Conservation (phyloP, 2,113 vertebrate species). For the Melanocharis versteri region DNA sequence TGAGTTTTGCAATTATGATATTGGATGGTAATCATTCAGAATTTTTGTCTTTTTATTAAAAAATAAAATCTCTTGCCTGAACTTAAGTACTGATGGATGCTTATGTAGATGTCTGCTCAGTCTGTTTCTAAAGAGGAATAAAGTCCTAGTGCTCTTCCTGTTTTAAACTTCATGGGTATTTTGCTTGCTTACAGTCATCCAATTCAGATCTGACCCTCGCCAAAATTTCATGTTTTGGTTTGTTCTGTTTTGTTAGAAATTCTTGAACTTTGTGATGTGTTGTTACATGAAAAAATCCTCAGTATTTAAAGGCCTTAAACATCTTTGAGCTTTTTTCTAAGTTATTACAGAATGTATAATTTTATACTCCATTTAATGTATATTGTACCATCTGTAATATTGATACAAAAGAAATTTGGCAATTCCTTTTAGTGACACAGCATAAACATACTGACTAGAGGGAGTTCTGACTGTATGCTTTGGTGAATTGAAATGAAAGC, state of each 20-base stretch:
- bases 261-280: slow-evolving; percentile 39
- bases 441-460: slow-evolving; percentile 17
- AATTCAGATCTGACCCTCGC: not conserved
- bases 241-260: slow-evolving; percentile 16
- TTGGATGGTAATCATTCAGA: slow-evolving; percentile 36
- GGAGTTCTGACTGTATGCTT: slow-evolving; percentile 2
- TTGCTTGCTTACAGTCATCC: slow-evolving; percentile 37
- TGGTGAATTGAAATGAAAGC: slow-evolving; percentile 4
- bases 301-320: slow-evolving; percentile 79
- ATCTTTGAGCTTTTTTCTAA: slow-evolving; percentile 62
- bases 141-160: not conserved
- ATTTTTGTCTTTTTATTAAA: slow-evolving; percentile 52
- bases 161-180: slow-evolving; percentile 32
- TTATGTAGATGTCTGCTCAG: slow-evolving; percentile 64
- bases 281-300: slow-evolving; percentile 56
- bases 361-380: slow-evolving; percentile 71
- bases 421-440: slow-evolving; percentile 6
- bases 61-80: slow-evolving; percentile 62
- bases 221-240: not conserved
- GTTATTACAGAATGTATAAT: slow-evolving; percentile 77
- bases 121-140: slow-evolving; percentile 52
- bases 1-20: slow-evolving; percentile 64
- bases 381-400: slow-evolving; percentile 43
- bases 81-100: slow-evolving; percentile 65
- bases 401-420: slow-evolving; percentile 23